Percentiles rank a stretch among this genome's conserved stretches.
phyloP scores from a whole-genome alignment of 2,888 invertebrate species.

The Xestia ashworthii region DNA sequence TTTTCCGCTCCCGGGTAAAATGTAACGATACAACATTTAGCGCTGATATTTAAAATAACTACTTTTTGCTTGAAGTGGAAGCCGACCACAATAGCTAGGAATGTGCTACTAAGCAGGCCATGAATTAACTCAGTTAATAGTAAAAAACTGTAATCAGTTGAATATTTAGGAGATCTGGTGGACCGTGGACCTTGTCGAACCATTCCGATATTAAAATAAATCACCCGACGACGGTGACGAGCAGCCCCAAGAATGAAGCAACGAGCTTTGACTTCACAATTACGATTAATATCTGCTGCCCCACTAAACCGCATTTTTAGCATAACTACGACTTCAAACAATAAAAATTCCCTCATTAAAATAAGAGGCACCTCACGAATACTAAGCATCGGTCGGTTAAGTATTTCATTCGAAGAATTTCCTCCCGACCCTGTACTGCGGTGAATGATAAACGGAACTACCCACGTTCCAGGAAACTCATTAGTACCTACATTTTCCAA shows the following conservation, averaged over 20 bases:
- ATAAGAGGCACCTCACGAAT: constrained; percentile 45
- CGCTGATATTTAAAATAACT: neutral
- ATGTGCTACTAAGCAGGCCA: too few species aligned
- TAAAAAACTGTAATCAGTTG: too few species aligned
- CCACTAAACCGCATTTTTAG: constrained; percentile 28
- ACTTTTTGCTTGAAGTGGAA: neutral
- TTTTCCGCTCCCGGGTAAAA: too few species aligned
- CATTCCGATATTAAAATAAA: constrained; percentile 4
- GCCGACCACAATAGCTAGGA: neutral
- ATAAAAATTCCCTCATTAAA: constrained; percentile 56
- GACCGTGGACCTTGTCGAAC: neutral
- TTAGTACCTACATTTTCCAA: constrained; percentile 68
- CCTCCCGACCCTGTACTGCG: constrained; percentile 29
- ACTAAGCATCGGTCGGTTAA: constrained; percentile 47
- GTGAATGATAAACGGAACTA: constrained; percentile 66
- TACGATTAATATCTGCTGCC: constrained; percentile 24
- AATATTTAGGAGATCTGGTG: neutral
- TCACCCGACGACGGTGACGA: too few species aligned
- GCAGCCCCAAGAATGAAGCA: constrained; percentile 9
- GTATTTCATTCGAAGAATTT: constrained; percentile 54
- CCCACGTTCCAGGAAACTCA: constrained; percentile 64
- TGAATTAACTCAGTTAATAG: too few species aligned
- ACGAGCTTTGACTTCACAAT: constrained; percentile 35
- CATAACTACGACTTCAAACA: constrained; percentile 44
- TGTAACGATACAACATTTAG: neutral